Evolutionary conservation across 2,888 invertebrate genomes (phyloP), one percentile per base, ranked within the genome.

Genomic region (Pandemis cinnamomeana): DNA sequence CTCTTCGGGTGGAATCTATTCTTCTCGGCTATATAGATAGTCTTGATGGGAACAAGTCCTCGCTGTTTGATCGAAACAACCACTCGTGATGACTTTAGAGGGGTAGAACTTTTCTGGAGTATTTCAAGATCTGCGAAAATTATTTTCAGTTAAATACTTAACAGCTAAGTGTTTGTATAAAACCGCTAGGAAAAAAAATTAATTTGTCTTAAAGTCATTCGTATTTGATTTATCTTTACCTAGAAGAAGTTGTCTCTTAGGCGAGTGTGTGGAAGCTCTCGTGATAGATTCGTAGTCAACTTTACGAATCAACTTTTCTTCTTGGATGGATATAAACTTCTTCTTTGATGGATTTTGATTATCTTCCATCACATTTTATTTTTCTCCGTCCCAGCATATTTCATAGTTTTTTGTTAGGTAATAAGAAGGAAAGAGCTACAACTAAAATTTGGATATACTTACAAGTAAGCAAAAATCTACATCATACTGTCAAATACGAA

Each of bases 281-380:
- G 81, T 76, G 70, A 86, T 78, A 73, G 83, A 84, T 77, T 89
- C 87, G 89, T 89, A 90, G 78, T 90, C 83, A 77, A 89, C 82
- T 84, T 90, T 83, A 76, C 89, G 86, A 80, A 88, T 84, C 67
- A 89, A 82, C 82, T 91, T 92, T 81, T 92, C 91, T 83, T 92
- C 89, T 80, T 88, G 86, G 84, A 87, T 89, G 84, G 88, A 86
- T 84, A 88, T 82, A 83, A 89, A 84, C 82, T 90, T 90, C 81
- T 89, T 91, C 83, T 90, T 89, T 76, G 90, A 91, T 87, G 89
- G 87, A 84, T 83, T 82, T 85, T 89, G 86, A 85, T 91, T 92
- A 92, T 89, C 89, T 92, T 93, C 93, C 93, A 94, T 94, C 86
- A 93, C 93, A 92, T 91, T 87, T 89, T 89, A 90, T 87, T 91